Percentiles rank a stretch among this genome's conserved stretches.
phyloP scores from a whole-genome alignment of 2,113 vertebrate species.

The Chaetodon trifascialis region DNA sequence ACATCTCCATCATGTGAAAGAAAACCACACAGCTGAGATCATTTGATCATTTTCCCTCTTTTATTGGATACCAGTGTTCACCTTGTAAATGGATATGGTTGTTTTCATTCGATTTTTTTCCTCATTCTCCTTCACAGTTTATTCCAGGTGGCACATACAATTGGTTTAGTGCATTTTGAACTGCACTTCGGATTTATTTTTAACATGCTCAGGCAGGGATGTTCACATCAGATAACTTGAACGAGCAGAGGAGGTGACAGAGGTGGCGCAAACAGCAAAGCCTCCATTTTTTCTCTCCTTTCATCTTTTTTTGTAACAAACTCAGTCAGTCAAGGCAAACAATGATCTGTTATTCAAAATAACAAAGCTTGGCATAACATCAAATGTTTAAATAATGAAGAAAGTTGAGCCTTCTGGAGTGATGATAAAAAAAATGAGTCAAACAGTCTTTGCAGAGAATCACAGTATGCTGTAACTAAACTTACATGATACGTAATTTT shows the following conservation, averaged over 20 bases:
- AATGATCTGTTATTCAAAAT: constrained; percentile 28
- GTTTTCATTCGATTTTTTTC: constrained; percentile 1
- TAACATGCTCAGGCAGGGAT: constrained; percentile 68
- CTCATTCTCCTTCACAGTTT: constrained; percentile 37
- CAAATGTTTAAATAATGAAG: constrained; percentile 37
- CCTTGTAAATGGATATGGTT: constrained; percentile 37
- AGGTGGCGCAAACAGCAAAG: constrained; percentile 18
- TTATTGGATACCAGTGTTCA: constrained; percentile 63
- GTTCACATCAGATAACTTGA: constrained; percentile 23
- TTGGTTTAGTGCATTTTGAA: constrained; percentile 28
- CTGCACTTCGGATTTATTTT: constrained; percentile 26
- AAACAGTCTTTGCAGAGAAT: constrained; percentile 15
- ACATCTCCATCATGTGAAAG: not conserved
- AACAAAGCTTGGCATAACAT: constrained; percentile 38
- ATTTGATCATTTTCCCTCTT: constrained; percentile 28
- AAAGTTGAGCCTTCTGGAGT: constrained; percentile 14
- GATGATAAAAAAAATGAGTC: not conserved
- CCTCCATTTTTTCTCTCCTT: constrained; percentile 12
- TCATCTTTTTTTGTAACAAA: constrained; percentile 44
- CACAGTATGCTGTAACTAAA: no score
- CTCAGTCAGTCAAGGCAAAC: constrained; percentile 42
- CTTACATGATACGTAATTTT: no score
- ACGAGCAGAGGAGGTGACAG: constrained; percentile 18
- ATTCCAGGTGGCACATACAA: constrained; percentile 41
- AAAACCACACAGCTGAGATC: constrained; percentile 38